These are phyloP conservation scores for Eufriesea mexicana DNA, from an alignment of 1,140 invertebrate species.

Conservation along the genomic window DNA sequence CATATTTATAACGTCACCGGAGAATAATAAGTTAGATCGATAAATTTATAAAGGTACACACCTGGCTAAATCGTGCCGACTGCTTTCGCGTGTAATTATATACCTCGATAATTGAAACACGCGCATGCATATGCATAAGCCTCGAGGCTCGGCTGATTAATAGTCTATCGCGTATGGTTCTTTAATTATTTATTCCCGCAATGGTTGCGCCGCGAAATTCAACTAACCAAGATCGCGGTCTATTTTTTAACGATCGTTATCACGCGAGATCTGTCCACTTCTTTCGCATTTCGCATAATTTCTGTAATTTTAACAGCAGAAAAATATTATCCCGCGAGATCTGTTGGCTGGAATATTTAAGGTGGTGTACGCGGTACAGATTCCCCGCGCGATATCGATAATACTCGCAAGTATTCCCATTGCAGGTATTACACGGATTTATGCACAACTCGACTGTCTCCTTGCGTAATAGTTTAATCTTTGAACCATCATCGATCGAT, in stretches of 20 bases:
- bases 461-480: conserved; percentile 15
- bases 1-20: no score
- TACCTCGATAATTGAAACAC: background rate
- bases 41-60: background rate
- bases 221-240: background rate
- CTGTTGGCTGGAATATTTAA: background rate
- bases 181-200: background rate
- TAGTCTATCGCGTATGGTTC: background rate
- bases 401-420: background rate
- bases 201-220: background rate
- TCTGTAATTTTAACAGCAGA: background rate
- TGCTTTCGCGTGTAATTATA: background rate
- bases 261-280: background rate
- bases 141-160: background rate
- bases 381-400: background rate
- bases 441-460: background rate
- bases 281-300: background rate
- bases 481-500: conserved; percentile 22
- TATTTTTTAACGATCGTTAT: background rate
- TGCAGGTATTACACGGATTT: background rate
- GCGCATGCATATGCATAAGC: background rate
- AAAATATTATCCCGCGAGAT: background rate
- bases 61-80: background rate
- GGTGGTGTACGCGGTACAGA: background rate
- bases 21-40: background rate